Percentiles rank a stretch among this genome's conserved stretches.
Conservation (phyloP, 2,888 invertebrate species). For the Clepsis dumicolana region DNA sequence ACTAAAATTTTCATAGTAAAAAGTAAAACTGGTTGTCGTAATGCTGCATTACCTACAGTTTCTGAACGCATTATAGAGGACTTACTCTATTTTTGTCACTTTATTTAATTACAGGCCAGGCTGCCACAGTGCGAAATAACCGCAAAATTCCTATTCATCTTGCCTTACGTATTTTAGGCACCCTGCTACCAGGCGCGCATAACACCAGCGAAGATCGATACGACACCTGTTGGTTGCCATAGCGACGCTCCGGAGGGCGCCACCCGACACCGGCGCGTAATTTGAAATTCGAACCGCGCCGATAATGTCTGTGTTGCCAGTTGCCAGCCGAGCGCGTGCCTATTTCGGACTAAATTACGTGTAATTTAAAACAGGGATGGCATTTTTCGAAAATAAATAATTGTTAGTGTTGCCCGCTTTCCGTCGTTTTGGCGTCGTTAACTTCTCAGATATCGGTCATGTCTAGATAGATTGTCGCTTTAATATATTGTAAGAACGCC, state of each 20-base stretch:
- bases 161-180: slow-evolving; percentile 27
- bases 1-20: no score
- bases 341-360: slow-evolving; percentile 71
- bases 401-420: slow-evolving; percentile 32
- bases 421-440: slow-evolving; percentile 33
- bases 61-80: no score
- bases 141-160: background rate
- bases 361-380: slow-evolving; percentile 70
- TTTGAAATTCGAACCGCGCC: slow-evolving; percentile 83
- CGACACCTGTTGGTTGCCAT: slow-evolving; percentile 81
- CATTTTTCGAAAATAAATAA: slow-evolving; percentile 60
- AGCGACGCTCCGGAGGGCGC: slow-evolving; percentile 78
- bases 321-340: slow-evolving; percentile 61
- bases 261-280: slow-evolving; percentile 83
- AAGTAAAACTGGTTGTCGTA: no score
- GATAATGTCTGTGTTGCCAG: slow-evolving; percentile 80
- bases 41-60: no score
- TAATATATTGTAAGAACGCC: background rate
- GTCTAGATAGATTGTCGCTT: slow-evolving; percentile 9
- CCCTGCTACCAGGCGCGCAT: slow-evolving; percentile 58
- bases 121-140: no score
- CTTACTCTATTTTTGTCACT: no score
- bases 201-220: slow-evolving; percentile 71
- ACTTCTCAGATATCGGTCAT: slow-evolving; percentile 28
- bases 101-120: no score